Base-by-base conservation (phyloP, 2,797 vertebrate species). In the Hylomyscus alleni region DNA sequence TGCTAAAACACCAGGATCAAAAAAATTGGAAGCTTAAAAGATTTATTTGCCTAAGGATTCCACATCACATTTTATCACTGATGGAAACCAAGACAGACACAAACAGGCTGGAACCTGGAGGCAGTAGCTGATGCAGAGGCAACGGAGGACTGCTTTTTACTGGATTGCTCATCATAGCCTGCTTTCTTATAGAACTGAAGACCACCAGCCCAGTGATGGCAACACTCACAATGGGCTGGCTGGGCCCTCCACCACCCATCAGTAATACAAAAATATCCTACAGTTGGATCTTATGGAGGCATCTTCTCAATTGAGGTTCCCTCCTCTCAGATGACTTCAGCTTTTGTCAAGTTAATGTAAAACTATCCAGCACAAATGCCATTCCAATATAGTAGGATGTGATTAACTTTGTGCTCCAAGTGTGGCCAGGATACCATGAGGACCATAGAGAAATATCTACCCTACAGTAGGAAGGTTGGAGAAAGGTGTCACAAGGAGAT, bases 371-470 rank as follows among this genome's bases (percentile, higher is more conserved):
- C 22, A 90, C 58, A 65, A 9, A 73, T n/a, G 22, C 34, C 31
- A 94, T 73, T 69, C 31, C 20, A 58, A 11, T 78, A n/a, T 75
- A 85, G 3, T 54, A 69, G 8, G 89, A 50, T 37, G 13, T 54
- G 4, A 83, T 90, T 76, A 78, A 20, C 31, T 92, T 91, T 92
- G 37, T 82, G 77, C 90, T 92, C 22, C 75, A 92, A 44, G 34
- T 72, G 87, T 76, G n/a, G 77, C 11, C 40, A 91, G 44, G 58
- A 20, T 81, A 60, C 10, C 37, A 65, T 14, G n/a, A 37, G 10
- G 4, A 14, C 47, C 17, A 50, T 50, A 80, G 24, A 60, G 13
- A 13, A 88, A 95, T 20, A 86, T 54, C 7, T 84, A 84, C 54
- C 11, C 15, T 4, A 69, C 0, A 78, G 26, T 90, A 81, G 20